Evolutionary conservation across 2,113 vertebrate species (phyloP).

Genomic region (Poicephalus gulielmi): DNA sequence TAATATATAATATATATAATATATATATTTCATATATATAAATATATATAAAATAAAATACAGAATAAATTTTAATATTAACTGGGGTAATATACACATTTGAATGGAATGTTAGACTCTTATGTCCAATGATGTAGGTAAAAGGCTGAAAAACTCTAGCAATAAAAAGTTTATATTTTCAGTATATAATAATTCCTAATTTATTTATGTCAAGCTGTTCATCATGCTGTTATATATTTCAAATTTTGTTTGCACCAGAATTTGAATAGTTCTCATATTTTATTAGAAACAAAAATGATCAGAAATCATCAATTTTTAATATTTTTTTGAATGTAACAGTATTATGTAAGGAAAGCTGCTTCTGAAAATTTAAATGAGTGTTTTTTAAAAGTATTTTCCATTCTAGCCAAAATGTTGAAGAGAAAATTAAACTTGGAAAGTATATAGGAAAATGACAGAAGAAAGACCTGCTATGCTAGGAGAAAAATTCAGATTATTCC

Average conservation of each 20-base stretch:
- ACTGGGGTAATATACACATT: no score
- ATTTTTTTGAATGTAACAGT: neutral
- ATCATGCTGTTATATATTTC: neutral
- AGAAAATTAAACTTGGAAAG: constrained; percentile 3
- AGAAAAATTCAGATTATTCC: constrained; percentile 10
- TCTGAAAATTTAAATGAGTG: neutral
- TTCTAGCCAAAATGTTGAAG: neutral
- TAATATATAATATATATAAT: no score
- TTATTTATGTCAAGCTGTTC: neutral
- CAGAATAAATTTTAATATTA: no score
- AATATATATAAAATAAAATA: no score
- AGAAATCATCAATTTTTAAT: neutral
- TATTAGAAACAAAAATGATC: neutral
- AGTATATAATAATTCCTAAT: neutral
- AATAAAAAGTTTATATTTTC: no score
- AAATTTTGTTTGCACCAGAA: neutral
- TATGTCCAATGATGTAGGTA: no score
- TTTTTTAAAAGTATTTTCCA: neutral
- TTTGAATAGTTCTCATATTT: neutral
- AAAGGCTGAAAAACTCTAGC: no score
- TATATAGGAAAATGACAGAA: neutral
- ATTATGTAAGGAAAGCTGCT: neutral
- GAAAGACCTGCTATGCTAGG: neutral
- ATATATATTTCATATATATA: no score
- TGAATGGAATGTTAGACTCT: no score